Evolutionary conservation across 2,797 vertebrate genomes (phyloP).

Genomic region (Astyanax mexicanus): DNA sequence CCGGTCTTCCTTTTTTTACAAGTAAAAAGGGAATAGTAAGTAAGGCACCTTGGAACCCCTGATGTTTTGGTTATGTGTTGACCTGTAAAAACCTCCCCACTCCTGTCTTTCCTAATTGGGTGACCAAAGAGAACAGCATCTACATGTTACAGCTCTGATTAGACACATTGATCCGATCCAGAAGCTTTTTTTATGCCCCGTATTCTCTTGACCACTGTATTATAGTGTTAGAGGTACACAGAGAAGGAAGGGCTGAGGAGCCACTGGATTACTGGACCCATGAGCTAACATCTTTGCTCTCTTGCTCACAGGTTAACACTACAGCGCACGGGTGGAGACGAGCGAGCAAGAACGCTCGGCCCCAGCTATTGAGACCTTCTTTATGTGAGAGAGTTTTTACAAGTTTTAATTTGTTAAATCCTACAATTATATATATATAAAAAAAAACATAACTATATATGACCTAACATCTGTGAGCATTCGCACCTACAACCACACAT

Average conservation of each 20-base stretch:
- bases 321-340: slow-evolving; percentile 21
- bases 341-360: slow-evolving; percentile 10
- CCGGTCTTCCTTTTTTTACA: slow-evolving; percentile 12
- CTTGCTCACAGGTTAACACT: slow-evolving; percentile 21
- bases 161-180: slow-evolving; percentile 24
- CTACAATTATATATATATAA: slow-evolving; percentile 45
- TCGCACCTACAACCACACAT: not conserved
- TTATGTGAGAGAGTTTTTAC: not conserved
- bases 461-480: slow-evolving; percentile 14
- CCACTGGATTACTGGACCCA: slow-evolving; percentile 16
- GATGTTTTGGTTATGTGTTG: slow-evolving; percentile 58
- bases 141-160: slow-evolving; percentile 60
- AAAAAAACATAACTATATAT: slow-evolving; percentile 22
- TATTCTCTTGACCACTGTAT: not conserved
- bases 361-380: slow-evolving; percentile 23
- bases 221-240: not conserved
- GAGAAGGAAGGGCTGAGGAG: slow-evolving; percentile 10
- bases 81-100: slow-evolving; percentile 37
- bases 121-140: slow-evolving; percentile 58
- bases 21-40: slow-evolving; percentile 50
- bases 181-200: not conserved
- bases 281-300: slow-evolving; percentile 9
- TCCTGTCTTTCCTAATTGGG: slow-evolving; percentile 34
- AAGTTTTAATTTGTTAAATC: slow-evolving; percentile 46
- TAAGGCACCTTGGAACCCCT: slow-evolving; percentile 79